Evolutionary conservation across 2,888 invertebrate species (phyloP), one percentile per base, ranked within the genome.

Genomic region (Epistrophe grossulariae): DNA sequence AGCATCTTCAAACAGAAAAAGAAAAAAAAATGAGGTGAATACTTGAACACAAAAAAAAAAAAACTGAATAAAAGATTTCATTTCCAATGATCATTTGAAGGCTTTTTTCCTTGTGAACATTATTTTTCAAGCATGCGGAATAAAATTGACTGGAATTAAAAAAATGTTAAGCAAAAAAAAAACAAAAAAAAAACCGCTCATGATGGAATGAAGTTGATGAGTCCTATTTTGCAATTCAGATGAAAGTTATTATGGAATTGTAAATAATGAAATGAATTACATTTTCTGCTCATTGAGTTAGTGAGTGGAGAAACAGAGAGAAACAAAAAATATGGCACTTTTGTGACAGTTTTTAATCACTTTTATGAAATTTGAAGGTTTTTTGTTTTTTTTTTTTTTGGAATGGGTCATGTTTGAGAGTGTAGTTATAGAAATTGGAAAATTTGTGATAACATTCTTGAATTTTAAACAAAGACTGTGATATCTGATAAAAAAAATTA

Each of bases 221-320:
- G 40, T 70, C 35, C 50, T 68, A 15, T 40, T 70, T 55, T 55
- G 70, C 40, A 70, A 70, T 70, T 70, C 70, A 70, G 70, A 52
- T 68, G 19, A 38, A 68, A 38, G 13, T 68, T 68, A 68, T 68
- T 50, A 50, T 4, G 35, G 15, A 50, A 19, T 68, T 68, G 35
- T 50, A 50, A 68, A 68, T 50, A 15, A 68, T 50, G 50, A 68
- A 50, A 35, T 19, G 17, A 50, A 68, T 35, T 24, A 50, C 38
- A 19, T 68, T 68, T 17, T 68, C 19, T 38, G 17, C 68, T 50
- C 9, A 17, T 31, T 74, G 45, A 40, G 38, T 40, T 48, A 19
- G 19, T 60, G 35, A 6, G 52, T 31, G 35, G 15, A 50, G 31
- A 10, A 19, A n/a, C n/a, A 9, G 24, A 24, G 1, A 24, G 24